These are phyloP conservation scores for Aulostomus chinensis DNA, from an alignment of 2,797 vertebrate species.

Conservation along the genomic window DNA sequence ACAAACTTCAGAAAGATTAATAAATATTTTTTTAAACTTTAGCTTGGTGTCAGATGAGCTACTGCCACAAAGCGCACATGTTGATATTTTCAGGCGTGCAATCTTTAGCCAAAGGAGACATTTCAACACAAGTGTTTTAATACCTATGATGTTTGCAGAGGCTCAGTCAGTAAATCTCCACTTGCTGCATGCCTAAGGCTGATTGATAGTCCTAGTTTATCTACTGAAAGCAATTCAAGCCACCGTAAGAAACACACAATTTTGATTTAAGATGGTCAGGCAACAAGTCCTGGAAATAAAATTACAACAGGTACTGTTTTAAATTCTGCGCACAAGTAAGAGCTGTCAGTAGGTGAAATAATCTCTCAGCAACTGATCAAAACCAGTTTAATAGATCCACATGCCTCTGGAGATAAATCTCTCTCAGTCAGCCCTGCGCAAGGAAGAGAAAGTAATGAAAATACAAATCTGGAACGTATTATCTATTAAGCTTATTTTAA, in stretches of 20 bases:
- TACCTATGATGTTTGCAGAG: constrained; percentile 36
- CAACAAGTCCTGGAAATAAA: constrained; percentile 30
- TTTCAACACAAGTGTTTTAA: too few species aligned
- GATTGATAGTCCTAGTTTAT: constrained; percentile 58
- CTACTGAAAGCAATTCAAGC: constrained; percentile 48
- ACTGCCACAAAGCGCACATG: too few species aligned
- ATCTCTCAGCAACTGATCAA: constrained; percentile 41
- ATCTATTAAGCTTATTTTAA: constrained; percentile 15
- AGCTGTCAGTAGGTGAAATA: constrained; percentile 51
- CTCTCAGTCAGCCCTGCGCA: constrained; percentile 21
- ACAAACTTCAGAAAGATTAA: too few species aligned
- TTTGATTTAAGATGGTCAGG: constrained; percentile 38
- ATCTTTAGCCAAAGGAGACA: constrained; percentile 23
- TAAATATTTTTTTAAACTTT: too few species aligned
- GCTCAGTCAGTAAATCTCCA: constrained; percentile 51
- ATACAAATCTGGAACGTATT: constrained; percentile 17
- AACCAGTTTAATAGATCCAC: constrained; percentile 36
- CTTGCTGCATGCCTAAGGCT: constrained; percentile 28
- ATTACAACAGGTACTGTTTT: constrained; percentile 37
- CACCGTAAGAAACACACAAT: constrained; percentile 34
- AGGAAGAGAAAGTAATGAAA: constrained; percentile 22
- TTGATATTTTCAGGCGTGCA: constrained; percentile 28
- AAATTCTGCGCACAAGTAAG: constrained; percentile 37
- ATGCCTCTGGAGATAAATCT: constrained; percentile 25
- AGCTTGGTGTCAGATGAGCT: too few species aligned